Evolutionary conservation across 2,113 vertebrate genomes (phyloP).

Genomic region (Dinomys branickii): DNA sequence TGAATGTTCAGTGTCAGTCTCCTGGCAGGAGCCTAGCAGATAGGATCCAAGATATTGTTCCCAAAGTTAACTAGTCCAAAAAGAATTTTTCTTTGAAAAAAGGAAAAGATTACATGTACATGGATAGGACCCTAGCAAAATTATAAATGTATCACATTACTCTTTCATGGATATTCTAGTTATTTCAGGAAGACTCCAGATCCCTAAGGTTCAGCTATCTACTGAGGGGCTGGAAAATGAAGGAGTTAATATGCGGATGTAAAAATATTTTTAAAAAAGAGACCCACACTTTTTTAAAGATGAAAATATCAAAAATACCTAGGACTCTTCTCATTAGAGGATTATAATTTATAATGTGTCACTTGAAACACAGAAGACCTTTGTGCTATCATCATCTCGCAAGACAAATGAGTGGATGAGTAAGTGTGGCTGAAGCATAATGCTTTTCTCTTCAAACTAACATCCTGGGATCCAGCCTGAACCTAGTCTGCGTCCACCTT

Average conservation of each 20-base stretch:
- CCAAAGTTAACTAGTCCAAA: background rate
- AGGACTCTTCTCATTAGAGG: background rate
- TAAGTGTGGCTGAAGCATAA: background rate
- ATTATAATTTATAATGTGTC: background rate
- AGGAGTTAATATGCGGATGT: background rate
- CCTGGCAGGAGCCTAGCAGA: background rate
- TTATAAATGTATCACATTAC: background rate
- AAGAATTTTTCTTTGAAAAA: slow-evolving; percentile 7
- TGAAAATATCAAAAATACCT: background rate
- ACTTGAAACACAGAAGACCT: background rate
- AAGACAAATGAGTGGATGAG: background rate
- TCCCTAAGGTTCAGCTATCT: background rate
- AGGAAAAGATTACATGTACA: background rate
- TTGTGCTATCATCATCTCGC: background rate
- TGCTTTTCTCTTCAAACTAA: background rate
- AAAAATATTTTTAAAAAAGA: background rate
- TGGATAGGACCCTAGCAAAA: background rate
- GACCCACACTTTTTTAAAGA: background rate
- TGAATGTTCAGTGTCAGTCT: background rate
- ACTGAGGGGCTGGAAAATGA: background rate
- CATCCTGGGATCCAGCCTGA: background rate
- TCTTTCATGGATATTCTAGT: background rate
- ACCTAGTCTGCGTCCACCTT: background rate
- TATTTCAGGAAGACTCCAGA: slow-evolving; percentile 27
- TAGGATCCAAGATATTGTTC: background rate